Evolutionary conservation across 1,140 invertebrate genomes (phyloP), one percentile per base, ranked within the genome.

Genomic region (Dendrolimus punctatus): DNA sequence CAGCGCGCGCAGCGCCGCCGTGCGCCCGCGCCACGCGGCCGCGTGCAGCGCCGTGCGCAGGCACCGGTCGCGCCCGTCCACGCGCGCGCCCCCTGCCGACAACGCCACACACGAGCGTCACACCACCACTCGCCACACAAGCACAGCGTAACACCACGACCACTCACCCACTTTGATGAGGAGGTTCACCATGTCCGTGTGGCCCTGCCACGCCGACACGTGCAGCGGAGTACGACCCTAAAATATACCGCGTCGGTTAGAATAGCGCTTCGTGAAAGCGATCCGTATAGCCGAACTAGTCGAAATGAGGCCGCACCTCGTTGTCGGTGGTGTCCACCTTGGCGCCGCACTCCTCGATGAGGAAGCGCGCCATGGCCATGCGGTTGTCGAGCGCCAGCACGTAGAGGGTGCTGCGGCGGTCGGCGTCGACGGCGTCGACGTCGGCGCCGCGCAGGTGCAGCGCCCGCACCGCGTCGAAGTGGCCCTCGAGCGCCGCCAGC

Each of bases 1-100:
- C 6, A 99, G 85, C 41, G 97, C 86, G 49, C 93, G 90, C 44
- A 98, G 95, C 41, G 96, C 95, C 51, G 92, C 90, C 36, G 92
- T 91, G 67, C 98, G 95, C 6, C 97, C 97, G 77, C 98, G 95
- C 96, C 96, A 98, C 49, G 95, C 94, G n/a, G 96, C 96, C 9
- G 95, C 96, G 86, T 98, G 96, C 54, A 98, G 80, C 5, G 97
- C 94, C 0, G 96, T 98, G 43, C 97, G 89, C 48, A 92, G 92
- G 76, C 98, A 97, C 71, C 95, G 92, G 80, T 99, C 97, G 51
- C 93, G 92, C 0, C 95, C 95, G 78, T 98, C 96, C 1, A 98
- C 94, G 73, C 93, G 90, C 3, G 96, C 95, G 46, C 91, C 89
- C 41, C 93, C 92, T 84, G 48, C 0, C 2, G 10, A 43, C 4